A percentile compares a stretch with the other conserved stretches of the same genome.
Evolutionary conservation across 2,113 vertebrate species (phyloP).

Genomic region (Centropristis striata): DNA sequence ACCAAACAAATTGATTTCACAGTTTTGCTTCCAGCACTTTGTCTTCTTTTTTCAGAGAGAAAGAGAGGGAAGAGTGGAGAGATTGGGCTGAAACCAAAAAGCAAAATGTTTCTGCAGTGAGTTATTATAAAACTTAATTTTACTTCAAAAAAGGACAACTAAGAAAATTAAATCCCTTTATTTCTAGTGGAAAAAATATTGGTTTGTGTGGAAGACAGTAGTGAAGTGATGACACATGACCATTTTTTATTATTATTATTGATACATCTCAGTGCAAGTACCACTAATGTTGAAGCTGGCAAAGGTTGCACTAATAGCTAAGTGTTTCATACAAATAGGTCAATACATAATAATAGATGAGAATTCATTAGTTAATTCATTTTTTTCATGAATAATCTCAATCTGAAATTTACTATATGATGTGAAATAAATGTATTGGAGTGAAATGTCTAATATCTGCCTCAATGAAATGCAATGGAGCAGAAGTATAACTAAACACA

Average conservation of each 20-base stretch:
- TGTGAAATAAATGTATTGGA: neutral
- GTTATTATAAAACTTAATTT: slow-evolving; percentile 17
- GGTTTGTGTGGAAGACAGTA: too few relatives aligned
- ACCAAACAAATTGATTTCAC: slow-evolving; percentile 47
- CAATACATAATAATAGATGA: too few relatives aligned
- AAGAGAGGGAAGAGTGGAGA: neutral
- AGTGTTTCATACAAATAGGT: too few relatives aligned
- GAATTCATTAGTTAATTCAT: neutral
- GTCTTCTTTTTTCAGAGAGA: neutral
- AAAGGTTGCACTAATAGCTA: too few relatives aligned
- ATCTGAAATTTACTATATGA: too few relatives aligned
- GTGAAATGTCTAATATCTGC: neutral
- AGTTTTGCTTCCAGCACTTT: slow-evolving; percentile 1
- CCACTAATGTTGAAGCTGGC: too few relatives aligned
- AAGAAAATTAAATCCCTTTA: neutral
- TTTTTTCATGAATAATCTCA: neutral
- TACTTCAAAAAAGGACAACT: neutral
- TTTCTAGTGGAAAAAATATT: neutral
- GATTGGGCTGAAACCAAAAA: neutral
- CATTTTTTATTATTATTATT: too few relatives aligned
- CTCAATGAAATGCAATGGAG: neutral
- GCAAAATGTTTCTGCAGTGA: neutral
- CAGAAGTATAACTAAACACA: neutral
- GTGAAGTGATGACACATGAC: too few relatives aligned
- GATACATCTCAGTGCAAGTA: too few relatives aligned